These are phyloP conservation scores for Neuroscelio doddi DNA, from an alignment of 2,888 invertebrate species.

Conservation along the genomic window DNA sequence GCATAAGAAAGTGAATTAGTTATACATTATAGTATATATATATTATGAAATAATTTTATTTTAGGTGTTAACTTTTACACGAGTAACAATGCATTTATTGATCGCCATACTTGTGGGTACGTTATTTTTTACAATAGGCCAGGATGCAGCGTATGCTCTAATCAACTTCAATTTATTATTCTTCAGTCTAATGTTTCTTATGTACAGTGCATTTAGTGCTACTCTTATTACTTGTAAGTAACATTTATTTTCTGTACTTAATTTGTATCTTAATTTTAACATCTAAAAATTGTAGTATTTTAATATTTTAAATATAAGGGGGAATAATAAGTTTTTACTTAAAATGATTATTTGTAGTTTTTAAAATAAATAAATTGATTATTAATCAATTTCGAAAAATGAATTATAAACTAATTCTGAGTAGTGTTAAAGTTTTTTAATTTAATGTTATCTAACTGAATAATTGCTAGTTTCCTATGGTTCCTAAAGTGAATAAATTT, in stretches of 20 bases:
- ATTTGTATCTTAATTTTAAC: background rate
- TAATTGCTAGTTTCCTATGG: too few relatives aligned
- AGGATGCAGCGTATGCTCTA: conserved; percentile 85
- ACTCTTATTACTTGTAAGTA: conserved; percentile 92
- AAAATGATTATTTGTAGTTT: too few relatives aligned
- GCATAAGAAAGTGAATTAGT: background rate
- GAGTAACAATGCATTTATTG: conserved; percentile 84
- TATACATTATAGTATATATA: too few relatives aligned
- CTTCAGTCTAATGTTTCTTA: conserved; percentile 93
- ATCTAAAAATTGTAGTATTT: background rate
- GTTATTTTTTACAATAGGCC: conserved; percentile 90
- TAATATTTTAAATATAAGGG: background rate
- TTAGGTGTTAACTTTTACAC: conserved; percentile 82
- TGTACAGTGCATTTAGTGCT: conserved; percentile 95
- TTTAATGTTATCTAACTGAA: too few relatives aligned
- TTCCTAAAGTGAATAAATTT: too few relatives aligned
- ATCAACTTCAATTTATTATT: conserved; percentile 93
- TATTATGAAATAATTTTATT: conserved; percentile 5
- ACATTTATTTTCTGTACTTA: background rate
- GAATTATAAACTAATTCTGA: background rate
- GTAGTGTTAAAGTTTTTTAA: background rate
- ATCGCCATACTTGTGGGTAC: conserved; percentile 88
- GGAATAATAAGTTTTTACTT: too few relatives aligned
- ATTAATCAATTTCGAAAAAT: too few relatives aligned
- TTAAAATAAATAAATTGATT: too few relatives aligned